Evolutionary conservation across 2,888 invertebrate genomes (phyloP).

Genomic region (Ophion costatus): DNA sequence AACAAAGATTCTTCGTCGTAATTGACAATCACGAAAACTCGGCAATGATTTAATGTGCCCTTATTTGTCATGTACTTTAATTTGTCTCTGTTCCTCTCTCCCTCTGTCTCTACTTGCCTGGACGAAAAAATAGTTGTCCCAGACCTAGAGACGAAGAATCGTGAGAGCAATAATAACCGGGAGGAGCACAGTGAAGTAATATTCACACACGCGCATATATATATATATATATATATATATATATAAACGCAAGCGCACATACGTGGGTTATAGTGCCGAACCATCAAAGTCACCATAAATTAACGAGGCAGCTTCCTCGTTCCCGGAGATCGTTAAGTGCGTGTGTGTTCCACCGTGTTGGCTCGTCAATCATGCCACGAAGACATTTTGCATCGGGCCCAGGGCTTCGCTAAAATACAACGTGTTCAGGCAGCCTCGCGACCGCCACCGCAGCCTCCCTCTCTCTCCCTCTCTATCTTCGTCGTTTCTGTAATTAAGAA

Average conservation of each 20-base stretch:
- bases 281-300: constrained; percentile 81
- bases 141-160: constrained; percentile 36
- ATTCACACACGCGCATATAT: constrained; percentile 30
- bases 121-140: constrained; percentile 44
- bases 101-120: constrained; percentile 3
- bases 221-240: constrained; percentile 26
- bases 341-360: constrained; percentile 53
- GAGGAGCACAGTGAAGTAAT: constrained; percentile 40
- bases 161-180: constrained; percentile 35
- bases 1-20: neutral
- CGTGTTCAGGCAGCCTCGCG: neutral
- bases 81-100: constrained; percentile 35
- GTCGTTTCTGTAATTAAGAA: constrained; percentile 56
- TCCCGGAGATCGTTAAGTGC: constrained; percentile 74
- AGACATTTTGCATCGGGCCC: constrained; percentile 51
- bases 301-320: constrained; percentile 81
- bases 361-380: constrained; percentile 66
- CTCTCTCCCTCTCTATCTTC: neutral
- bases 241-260: neutral
- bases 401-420: constrained; percentile 1
- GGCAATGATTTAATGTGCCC: constrained; percentile 62
- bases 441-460: neutral
- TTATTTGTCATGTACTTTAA: constrained; percentile 68
- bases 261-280: constrained; percentile 71
- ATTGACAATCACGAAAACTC: neutral